These are phyloP conservation scores for Nymphalis c-album DNA, from an alignment of 2,888 invertebrate genomes.

Conservation along the genomic window DNA sequence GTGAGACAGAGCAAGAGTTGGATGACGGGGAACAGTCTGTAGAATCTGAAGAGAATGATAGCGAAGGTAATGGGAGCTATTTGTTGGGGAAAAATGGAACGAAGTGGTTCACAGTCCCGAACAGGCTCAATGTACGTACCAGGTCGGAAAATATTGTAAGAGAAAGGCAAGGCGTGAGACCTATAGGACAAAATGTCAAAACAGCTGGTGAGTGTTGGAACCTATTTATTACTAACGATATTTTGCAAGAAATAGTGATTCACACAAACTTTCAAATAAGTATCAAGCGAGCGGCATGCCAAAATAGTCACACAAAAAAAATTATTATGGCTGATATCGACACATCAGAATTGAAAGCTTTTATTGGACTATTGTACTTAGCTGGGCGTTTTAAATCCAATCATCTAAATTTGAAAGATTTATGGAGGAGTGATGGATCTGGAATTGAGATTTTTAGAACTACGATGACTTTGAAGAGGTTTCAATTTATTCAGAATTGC, in stretches of 20 bases:
- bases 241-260: neutral
- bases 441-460: neutral
- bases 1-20: too few species aligned
- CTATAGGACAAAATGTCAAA: neutral
- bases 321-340: neutral
- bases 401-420: neutral
- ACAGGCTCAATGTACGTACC: too few species aligned
- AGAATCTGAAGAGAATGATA: too few species aligned
- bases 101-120: too few species aligned
- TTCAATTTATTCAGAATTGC: slow-evolving; percentile 11
- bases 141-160: too few species aligned
- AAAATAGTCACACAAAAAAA: neutral
- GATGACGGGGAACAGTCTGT: too few species aligned
- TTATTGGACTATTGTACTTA: neutral
- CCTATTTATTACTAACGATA: neutral
- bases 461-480: slow-evolving; percentile 14
- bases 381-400: neutral
- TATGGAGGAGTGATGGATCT: neutral
- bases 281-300: too few species aligned
- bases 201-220: neutral
- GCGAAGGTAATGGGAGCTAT: too few species aligned
- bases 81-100: too few species aligned
- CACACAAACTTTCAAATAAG: neutral
- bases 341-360: neutral
- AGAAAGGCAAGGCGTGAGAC: neutral